phyloP scores from a whole-genome alignment of 2,113 vertebrate species.

The Rhineura floridana region DNA sequence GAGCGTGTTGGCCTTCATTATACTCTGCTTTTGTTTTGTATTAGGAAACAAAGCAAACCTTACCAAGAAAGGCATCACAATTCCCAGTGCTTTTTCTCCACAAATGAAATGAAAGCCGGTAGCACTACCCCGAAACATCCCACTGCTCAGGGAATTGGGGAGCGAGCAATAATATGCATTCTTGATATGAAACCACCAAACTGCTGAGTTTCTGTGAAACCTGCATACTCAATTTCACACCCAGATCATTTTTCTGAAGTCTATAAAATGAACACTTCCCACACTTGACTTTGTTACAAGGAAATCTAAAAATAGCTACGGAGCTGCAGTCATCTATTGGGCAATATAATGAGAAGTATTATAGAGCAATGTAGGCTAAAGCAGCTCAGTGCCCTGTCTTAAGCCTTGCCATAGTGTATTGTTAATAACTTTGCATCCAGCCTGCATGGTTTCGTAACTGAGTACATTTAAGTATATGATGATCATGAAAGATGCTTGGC shows the following conservation, averaged over 20 bases:
- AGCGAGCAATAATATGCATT: not conserved
- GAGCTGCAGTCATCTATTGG: not conserved
- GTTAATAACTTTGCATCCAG: not conserved
- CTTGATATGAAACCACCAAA: conserved; percentile 19
- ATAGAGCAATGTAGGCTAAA: not conserved
- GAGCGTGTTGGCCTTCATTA: not conserved
- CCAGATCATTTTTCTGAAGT: not conserved
- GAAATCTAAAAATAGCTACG: conserved; percentile 7
- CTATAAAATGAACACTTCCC: not conserved
- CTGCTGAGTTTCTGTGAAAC: conserved; percentile 3
- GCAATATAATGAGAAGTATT: conserved; percentile 2
- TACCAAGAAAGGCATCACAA: not conserved
- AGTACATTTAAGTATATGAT: not conserved
- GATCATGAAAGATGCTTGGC: not conserved
- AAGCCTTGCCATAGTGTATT: not conserved
- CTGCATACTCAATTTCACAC: conserved; percentile 12
- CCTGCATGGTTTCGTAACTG: not conserved
- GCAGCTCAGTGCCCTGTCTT: not conserved
- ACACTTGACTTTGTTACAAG: not conserved
- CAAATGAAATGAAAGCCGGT: not conserved
- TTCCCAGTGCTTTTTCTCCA: not conserved
- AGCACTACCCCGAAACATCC: not conserved
- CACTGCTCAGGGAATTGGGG: not conserved
- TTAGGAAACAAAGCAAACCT: not conserved
- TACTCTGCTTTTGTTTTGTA: not conserved